phyloP scores from a whole-genome alignment of 2,797 vertebrate species.

The Furcifer pardalis region DNA sequence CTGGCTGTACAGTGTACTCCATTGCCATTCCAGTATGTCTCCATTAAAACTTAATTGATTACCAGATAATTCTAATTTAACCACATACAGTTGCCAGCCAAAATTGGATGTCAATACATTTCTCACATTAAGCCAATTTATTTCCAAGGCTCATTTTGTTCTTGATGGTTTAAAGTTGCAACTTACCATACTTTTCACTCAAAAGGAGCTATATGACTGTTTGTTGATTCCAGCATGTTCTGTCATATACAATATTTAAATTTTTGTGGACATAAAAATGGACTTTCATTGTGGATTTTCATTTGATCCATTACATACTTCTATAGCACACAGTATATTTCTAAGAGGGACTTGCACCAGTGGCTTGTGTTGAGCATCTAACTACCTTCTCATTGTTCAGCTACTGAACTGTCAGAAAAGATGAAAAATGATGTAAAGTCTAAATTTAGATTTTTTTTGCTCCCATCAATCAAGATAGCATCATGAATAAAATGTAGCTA shows the following conservation, averaged over 20 bases:
- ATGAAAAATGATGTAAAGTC: too few species aligned
- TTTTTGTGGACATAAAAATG: not conserved
- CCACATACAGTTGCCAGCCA: not conserved
- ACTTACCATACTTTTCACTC: not conserved
- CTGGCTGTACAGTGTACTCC: too few species aligned
- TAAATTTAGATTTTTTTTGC: too few species aligned
- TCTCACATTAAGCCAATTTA: not conserved
- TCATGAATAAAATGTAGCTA: too few species aligned
- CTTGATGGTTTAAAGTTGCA: not conserved
- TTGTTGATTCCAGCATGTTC: not conserved
- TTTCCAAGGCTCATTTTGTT: not conserved
- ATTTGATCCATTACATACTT: not conserved
- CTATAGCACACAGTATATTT: not conserved
- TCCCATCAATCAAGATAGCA: too few species aligned
- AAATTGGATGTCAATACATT: conserved; percentile 1
- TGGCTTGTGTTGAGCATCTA: not conserved
- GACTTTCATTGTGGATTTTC: not conserved
- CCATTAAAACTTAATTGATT: conserved; percentile 13
- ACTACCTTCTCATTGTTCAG: not conserved
- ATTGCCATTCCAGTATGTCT: too few species aligned
- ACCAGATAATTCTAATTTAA: conserved; percentile 25
- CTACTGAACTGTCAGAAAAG: too few species aligned
- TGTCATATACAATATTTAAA: not conserved
- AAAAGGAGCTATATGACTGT: not conserved
- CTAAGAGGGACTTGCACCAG: not conserved